phyloP scores from a whole-genome alignment of 2,113 vertebrate species.

The Lampris incognitus region DNA sequence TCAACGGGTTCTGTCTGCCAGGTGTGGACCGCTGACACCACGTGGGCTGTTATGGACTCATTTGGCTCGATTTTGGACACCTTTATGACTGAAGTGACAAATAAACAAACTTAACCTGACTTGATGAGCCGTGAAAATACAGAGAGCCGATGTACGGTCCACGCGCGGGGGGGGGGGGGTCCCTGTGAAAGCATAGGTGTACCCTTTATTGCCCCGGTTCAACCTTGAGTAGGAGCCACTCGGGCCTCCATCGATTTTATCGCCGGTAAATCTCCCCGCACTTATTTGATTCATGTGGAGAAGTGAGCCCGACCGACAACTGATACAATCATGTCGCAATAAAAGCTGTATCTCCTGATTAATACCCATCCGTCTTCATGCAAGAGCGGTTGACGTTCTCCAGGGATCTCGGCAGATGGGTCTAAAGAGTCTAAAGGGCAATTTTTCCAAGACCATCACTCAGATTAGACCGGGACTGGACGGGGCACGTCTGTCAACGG shows the following conservation, averaged over 20 bases:
- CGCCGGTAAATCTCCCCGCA: slow-evolving; percentile 8
- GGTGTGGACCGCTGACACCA: no score
- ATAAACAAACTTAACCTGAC: no score
- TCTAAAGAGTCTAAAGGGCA: background rate
- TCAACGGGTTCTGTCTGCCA: no score
- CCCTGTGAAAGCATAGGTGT: no score
- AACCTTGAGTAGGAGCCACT: slow-evolving; percentile 1
- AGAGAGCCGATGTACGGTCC: no score
- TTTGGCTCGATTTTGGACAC: no score
- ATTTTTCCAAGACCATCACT: slow-evolving; percentile 13
- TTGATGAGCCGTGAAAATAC: no score
- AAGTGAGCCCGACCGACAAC: slow-evolving; percentile 26
- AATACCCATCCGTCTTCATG: slow-evolving; percentile 44
- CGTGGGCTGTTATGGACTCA: no score
- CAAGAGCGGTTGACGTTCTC: slow-evolving; percentile 20
- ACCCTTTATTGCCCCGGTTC: no score
- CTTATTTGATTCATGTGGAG: slow-evolving; percentile 48
- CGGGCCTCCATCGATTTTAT: slow-evolving; percentile 50
- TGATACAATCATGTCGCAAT: slow-evolving; percentile 41
- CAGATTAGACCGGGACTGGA: background rate
- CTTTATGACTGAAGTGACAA: no score
- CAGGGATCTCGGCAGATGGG: background rate
- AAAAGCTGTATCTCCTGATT: slow-evolving; percentile 38
- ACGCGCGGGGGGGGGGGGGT: no score
- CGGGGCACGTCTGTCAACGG: background rate